Conservation (phyloP, 2,888 invertebrate species). For the Megamerina dolium region DNA sequence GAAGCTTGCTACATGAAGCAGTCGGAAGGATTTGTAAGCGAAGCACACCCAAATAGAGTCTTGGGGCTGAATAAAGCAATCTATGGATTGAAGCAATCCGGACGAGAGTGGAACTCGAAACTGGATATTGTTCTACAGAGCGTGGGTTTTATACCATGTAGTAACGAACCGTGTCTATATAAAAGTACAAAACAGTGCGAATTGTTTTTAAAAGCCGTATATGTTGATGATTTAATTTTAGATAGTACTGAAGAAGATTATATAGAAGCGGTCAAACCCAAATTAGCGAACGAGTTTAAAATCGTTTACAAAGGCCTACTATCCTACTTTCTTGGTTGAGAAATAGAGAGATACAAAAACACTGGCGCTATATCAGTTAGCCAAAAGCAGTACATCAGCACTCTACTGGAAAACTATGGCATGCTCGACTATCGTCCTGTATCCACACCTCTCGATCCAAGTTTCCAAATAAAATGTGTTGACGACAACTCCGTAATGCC, state of each 20-base stretch:
- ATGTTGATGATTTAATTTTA: conserved; percentile 14
- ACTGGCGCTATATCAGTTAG: conserved; percentile 11
- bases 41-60: conserved; percentile 16
- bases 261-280: conserved; percentile 4
- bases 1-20: conserved; percentile 15
- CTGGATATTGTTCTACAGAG: neutral
- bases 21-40: conserved; percentile 16
- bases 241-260: conserved; percentile 10
- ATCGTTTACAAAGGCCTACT: conserved; percentile 8
- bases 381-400: conserved; percentile 17
- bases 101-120: conserved; percentile 21
- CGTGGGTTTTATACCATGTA: conserved; percentile 19
- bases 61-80: conserved; percentile 23
- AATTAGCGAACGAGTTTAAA: conserved; percentile 11
- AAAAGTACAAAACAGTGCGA: conserved; percentile 4
- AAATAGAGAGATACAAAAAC: conserved; percentile 13
- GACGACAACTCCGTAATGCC: conserved; percentile 5
- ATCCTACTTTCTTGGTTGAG: conserved; percentile 11
- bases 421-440: conserved; percentile 15
- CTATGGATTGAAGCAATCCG: conserved; percentile 25
- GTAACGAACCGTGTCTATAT: conserved; percentile 20
- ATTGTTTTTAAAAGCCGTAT: conserved; percentile 2
- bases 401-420: conserved; percentile 15
- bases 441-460: conserved; percentile 16
- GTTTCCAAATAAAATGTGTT: conserved; percentile 8